Percentiles rank a stretch among this genome's conserved stretches.
Conservation (phyloP, 2,888 invertebrate species). For the Taphrorychus bicolor region DNA sequence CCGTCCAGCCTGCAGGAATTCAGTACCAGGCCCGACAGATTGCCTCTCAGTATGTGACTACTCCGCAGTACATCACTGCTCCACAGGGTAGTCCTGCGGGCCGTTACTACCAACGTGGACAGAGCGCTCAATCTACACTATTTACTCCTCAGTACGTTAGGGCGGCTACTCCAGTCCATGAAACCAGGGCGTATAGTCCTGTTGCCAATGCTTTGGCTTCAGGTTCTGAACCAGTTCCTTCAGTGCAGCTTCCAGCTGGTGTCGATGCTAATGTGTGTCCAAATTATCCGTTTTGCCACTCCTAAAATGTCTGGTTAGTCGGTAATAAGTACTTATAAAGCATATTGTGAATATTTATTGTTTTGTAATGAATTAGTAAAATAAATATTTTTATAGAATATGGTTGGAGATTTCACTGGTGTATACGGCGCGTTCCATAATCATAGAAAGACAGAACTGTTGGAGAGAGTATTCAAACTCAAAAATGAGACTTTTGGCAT, state of each 20-base stretch:
- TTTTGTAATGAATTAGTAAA: slow-evolving; percentile 4
- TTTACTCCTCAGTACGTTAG: slow-evolving; percentile 23
- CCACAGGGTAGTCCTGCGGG: slow-evolving; percentile 3
- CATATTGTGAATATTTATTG: slow-evolving; percentile 27
- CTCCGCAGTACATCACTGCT: slow-evolving; percentile 30
- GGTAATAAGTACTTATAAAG: background rate
- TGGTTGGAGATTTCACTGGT: background rate
- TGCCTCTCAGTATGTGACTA: slow-evolving; percentile 28
- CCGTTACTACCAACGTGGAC: background rate
- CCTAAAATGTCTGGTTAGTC: slow-evolving; percentile 12
- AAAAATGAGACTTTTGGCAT: no score
- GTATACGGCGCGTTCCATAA: no score
- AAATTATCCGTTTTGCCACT: slow-evolving; percentile 55
- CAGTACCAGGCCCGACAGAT: slow-evolving; percentile 16
- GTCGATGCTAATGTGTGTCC: slow-evolving; percentile 52
- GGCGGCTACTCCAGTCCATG: slow-evolving; percentile 42
- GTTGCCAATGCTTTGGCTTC: slow-evolving; percentile 17
- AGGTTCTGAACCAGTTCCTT: slow-evolving; percentile 20
- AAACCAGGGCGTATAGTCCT: slow-evolving; percentile 35
- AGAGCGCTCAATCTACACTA: slow-evolving; percentile 14
- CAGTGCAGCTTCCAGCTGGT: slow-evolving; percentile 50
- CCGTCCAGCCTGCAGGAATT: slow-evolving; percentile 6
- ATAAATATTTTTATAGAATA: background rate
- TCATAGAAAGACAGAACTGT: no score
- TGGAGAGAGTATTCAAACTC: no score